Base-by-base conservation (phyloP, 1,140 invertebrate genomes). In the Drosophila micromelanica region DNA sequence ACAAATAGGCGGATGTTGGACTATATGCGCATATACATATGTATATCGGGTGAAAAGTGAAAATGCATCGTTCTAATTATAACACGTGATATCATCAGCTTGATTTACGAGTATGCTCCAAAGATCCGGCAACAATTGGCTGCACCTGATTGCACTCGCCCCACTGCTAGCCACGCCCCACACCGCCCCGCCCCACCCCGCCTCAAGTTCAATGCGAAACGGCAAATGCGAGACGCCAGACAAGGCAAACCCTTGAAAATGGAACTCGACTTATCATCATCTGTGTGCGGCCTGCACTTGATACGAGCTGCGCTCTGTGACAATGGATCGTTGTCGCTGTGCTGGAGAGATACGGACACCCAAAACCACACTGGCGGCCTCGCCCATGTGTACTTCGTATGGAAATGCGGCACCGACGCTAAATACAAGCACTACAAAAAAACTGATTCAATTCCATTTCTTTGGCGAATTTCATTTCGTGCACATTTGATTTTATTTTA, bases 221-320 rank as follows among this genome's bases (percentile, higher is more conserved):
- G 42, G 76, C 76, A 67, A 87, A 87, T 71, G 63, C 72, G 84
- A 87, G 72, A 49, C 51, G 78, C 84, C 79, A 87, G 82, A 89
- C 82, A 87, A 87, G 82, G 82, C 82, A 45, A 87, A 73, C 82
- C 82, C 82, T 89, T 87, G 82, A 70, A 86, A 87, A 89, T 86
- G 79, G 84, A 87, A 35, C 68, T 56, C 68, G 52, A 60, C 55
- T 57, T 57, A 46, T 86, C 55, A 78, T 70, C 64, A 77, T 80
- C 69, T 71, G 63, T 52, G 30, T 11, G 42, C 42, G 59, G 60
- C 51, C 60, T 37, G 60, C 59, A 63, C 23, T 42, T 62, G 52
- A 68, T 64, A 65, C 37, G 23, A 46, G 60, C 20, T n/a, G 9
- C 32, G 15, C 40, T 20, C 13, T 3, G 40, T 40, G 55, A 48